These are phyloP conservation scores for Drosophila neotestacea DNA, from an alignment of 2,888 invertebrate species.

Conservation along the genomic window DNA sequence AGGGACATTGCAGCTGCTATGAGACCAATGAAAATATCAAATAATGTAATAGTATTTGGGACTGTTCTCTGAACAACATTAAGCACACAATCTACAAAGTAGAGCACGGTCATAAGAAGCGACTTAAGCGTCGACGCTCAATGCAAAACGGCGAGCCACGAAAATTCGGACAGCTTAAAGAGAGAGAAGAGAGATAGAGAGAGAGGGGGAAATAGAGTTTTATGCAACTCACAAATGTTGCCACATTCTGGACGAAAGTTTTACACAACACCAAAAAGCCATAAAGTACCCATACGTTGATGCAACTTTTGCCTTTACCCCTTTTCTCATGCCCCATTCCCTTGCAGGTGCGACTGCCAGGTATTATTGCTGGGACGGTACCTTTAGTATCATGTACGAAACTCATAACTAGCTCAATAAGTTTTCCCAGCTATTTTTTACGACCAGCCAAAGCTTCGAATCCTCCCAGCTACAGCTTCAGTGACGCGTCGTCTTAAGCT, in stretches of 20 bases:
- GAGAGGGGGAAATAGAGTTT: slow-evolving; percentile 32
- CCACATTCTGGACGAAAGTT: slow-evolving; percentile 55
- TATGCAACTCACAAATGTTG: slow-evolving; percentile 57
- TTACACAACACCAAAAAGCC: slow-evolving; percentile 70
- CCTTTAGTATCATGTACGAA: slow-evolving; percentile 78
- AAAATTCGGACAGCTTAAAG: slow-evolving; percentile 49
- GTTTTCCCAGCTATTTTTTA: slow-evolving; percentile 78
- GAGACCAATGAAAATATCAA: slow-evolving; percentile 32
- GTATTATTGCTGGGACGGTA: slow-evolving; percentile 69
- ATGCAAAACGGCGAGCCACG: slow-evolving; percentile 40
- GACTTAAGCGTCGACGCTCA: slow-evolving; percentile 44
- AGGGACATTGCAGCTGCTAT: slow-evolving; percentile 29
- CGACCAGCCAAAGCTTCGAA: slow-evolving; percentile 52
- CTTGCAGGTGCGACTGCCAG: slow-evolving; percentile 42
- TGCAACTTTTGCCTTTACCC: slow-evolving; percentile 13
- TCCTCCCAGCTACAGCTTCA: slow-evolving; percentile 16
- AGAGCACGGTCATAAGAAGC: slow-evolving; percentile 38
- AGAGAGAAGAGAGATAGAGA: background rate
- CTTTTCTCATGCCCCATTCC: background rate
- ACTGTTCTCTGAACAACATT: slow-evolving; percentile 8
- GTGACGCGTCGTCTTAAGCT: slow-evolving; percentile 24
- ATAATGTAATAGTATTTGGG: slow-evolving; percentile 3
- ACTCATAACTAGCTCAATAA: slow-evolving; percentile 81
- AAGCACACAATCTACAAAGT: slow-evolving; percentile 47
- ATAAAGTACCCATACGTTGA: slow-evolving; percentile 59